These are phyloP conservation scores for Dreissena rostriformis DNA, from an alignment of 1,140 invertebrate genomes.

Conservation along the genomic window DNA sequence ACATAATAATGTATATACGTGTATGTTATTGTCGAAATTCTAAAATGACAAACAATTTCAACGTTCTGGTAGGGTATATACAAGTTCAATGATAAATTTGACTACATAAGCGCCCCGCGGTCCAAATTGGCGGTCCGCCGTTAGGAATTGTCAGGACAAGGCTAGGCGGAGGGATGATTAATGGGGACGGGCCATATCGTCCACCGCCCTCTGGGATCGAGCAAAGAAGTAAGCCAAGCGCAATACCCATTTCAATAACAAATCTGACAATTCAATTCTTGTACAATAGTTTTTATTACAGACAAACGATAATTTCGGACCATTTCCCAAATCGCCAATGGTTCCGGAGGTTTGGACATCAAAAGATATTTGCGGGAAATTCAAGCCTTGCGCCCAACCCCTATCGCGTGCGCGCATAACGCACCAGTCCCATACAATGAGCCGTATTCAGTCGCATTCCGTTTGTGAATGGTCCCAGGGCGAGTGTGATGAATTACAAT, in stretches of 20 bases:
- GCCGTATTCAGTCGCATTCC: neutral
- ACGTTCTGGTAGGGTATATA: no score
- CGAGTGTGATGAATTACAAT: neutral
- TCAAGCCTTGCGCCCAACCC: neutral
- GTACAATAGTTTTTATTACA: conserved; percentile 3
- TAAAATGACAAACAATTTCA: no score
- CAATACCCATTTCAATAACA: conserved; percentile 1
- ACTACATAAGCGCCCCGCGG: no score
- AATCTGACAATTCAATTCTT: neutral
- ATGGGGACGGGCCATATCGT: no score
- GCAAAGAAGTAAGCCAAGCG: no score
- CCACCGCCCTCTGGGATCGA: no score
- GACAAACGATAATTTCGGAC: neutral
- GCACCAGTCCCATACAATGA: neutral
- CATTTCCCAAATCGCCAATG: neutral
- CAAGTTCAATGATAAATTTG: no score
- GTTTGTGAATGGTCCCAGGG: neutral
- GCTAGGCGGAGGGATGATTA: no score
- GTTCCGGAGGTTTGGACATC: neutral
- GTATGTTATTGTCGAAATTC: no score
- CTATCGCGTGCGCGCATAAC: conserved; percentile 4
- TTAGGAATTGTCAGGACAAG: no score
- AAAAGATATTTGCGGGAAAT: neutral
- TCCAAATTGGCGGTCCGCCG: no score
- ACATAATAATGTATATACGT: no score